Base-by-base conservation (phyloP, 2,888 invertebrate species). In the Lampropteryx suffumata region DNA sequence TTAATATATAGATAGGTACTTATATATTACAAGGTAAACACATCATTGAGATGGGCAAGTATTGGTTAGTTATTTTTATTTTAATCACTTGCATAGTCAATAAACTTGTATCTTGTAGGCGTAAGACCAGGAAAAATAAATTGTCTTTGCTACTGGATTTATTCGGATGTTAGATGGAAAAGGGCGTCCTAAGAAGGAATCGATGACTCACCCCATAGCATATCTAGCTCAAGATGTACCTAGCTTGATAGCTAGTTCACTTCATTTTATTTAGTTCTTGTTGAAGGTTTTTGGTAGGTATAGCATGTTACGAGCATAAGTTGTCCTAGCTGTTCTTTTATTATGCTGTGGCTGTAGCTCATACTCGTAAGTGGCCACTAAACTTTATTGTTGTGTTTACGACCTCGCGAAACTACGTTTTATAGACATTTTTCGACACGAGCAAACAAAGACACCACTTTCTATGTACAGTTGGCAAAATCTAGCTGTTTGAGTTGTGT, bases 341-440 rank as follows among this genome's bases (percentile, higher is more conserved):
- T 4, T 36, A 57, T 57, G 61, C 60, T 60, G 43, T 47, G 54
- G 59, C 67, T 63, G 40, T 61, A 65, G 53, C 71, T 75, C 78
- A 77, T 81, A 68, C 61, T 65, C 62, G 66, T 73, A 79, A 84
- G 83, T 81, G 81, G 77, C 74, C 70, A 81, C 82, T 83, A 83
- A 84, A 83, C 73, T 83, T 82, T 83, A 84, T 82, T 80, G 76
- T 81, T 71, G 75, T 81, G 83, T 84, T 84, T 84, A 84, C 77
- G 80, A 79, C 63, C 69, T 61, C 61, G 53, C 61, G 65, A 65
- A 71, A 73, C 72, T 75, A 73, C 71, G 54, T 67, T 53, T 70
- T 72, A 69, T 67, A 58, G 66, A 61, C 55, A 73, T 69, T 71
- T 69, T 71, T 68, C 67, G 61, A 55, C 59, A 53, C 44, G 61